Evolutionary conservation across 1,140 invertebrate species (phyloP).

Genomic region (Drosophila takahashii): DNA sequence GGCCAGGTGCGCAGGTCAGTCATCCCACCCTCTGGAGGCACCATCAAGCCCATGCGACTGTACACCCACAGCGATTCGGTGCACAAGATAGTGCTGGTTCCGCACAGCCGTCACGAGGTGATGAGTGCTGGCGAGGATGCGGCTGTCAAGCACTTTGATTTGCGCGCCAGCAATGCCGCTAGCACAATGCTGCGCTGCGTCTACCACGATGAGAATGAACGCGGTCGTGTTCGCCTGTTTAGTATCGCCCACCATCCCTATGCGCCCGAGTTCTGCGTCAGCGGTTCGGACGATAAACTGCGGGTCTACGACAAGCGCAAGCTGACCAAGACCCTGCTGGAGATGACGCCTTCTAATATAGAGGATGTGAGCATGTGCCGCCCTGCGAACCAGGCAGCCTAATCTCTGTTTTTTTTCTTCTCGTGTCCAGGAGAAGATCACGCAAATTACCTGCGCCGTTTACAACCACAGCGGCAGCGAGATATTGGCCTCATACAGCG

Average conservation of each 20-base stretch:
- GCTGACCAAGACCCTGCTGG: slow-evolving; percentile 84
- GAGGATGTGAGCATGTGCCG: slow-evolving; percentile 52
- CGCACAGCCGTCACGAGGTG: slow-evolving; percentile 91
- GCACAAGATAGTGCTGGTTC: slow-evolving; percentile 76
- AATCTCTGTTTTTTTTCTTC: slow-evolving; percentile 17
- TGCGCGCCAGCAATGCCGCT: slow-evolving; percentile 87
- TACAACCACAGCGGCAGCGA: slow-evolving; percentile 97
- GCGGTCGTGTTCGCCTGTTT: slow-evolving; percentile 89
- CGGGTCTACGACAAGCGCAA: slow-evolving; percentile 91
- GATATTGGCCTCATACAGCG: slow-evolving; percentile 96
- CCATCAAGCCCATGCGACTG: slow-evolving; percentile 50
- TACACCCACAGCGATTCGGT: slow-evolving; percentile 70
- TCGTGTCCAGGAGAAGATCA: slow-evolving; percentile 29
- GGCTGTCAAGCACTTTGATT: slow-evolving; percentile 92
- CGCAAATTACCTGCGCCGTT: slow-evolving; percentile 93
- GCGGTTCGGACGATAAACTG: slow-evolving; percentile 88
- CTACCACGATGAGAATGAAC: slow-evolving; percentile 14
- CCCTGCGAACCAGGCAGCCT: not conserved
- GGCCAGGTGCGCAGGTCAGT: slow-evolving; percentile 89
- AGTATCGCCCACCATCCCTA: slow-evolving; percentile 94
- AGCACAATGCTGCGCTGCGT: slow-evolving; percentile 39
- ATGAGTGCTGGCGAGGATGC: slow-evolving; percentile 96
- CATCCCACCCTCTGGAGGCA: slow-evolving; percentile 66
- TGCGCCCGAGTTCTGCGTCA: slow-evolving; percentile 92
- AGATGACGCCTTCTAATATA: slow-evolving; percentile 84